These are phyloP conservation scores for Vicugna pacos DNA, from an alignment of 2,113 vertebrate genomes.

Conservation along the genomic window DNA sequence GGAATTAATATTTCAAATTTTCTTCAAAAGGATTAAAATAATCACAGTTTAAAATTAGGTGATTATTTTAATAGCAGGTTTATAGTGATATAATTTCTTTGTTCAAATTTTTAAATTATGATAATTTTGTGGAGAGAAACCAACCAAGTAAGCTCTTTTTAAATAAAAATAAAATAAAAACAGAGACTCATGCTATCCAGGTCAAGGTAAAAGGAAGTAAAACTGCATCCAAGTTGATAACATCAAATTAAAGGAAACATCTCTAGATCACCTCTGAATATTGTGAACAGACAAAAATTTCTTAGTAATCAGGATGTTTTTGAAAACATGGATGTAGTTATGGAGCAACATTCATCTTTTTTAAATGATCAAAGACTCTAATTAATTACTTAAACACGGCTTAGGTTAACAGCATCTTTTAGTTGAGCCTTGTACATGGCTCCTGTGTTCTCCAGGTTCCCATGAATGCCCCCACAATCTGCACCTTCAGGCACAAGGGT, in stretches of 20 bases:
- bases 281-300: background rate
- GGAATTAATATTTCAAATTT: background rate
- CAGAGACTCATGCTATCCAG: background rate
- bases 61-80: background rate
- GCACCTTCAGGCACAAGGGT: background rate
- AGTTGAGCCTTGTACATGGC: background rate
- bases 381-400: background rate
- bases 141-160: background rate
- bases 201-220: background rate
- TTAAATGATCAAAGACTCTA: background rate
- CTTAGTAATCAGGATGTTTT: background rate
- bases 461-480: background rate
- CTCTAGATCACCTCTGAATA: background rate
- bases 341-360: background rate
- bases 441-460: background rate
- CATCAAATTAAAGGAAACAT: background rate
- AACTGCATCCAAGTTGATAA: background rate
- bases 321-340: background rate
- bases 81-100: background rate
- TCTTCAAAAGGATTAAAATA: background rate
- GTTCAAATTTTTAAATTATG: background rate
- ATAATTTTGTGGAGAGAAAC: background rate
- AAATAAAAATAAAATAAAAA: background rate
- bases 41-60: background rate
- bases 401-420: background rate